Percentiles rank a stretch among this genome's conserved stretches.
Conservation (phyloP, 1,140 invertebrate genomes). For the Aphelenchoides fujianensis region DNA sequence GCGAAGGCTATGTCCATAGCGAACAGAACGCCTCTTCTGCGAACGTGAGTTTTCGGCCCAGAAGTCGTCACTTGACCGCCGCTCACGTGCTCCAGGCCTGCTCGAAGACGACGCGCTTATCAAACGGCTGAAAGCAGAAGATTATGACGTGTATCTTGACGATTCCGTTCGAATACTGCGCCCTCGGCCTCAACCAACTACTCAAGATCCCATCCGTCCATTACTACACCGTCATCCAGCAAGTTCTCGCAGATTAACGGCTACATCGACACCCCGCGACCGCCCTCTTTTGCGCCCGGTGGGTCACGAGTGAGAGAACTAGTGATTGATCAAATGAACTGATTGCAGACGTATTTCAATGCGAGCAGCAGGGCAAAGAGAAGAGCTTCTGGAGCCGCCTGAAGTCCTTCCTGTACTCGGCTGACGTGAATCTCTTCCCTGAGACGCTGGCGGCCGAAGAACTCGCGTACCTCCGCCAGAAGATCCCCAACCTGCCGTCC, state of each 20-base stretch:
- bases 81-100: background rate
- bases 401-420: background rate
- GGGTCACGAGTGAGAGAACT: too few relatives aligned
- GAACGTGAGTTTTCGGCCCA: background rate
- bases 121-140: background rate
- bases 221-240: background rate
- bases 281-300: too few relatives aligned
- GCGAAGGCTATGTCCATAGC: too few relatives aligned
- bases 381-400: background rate
- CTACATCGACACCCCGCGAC: too few relatives aligned
- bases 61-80: too few relatives aligned
- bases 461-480: background rate
- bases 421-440: background rate
- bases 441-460: background rate
- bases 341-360: background rate
- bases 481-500: slow-evolving; percentile 13
- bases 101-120: background rate
- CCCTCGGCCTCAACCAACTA: background rate
- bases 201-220: slow-evolving; percentile 7
- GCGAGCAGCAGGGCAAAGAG: background rate
- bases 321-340: too few relatives aligned
- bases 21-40: too few relatives aligned
- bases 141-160: background rate
- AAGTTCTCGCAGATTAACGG: too few relatives aligned
- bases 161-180: background rate